These are phyloP conservation scores for Falco berigora DNA, from an alignment of 2,797 vertebrate genomes.

Conservation along the genomic window DNA sequence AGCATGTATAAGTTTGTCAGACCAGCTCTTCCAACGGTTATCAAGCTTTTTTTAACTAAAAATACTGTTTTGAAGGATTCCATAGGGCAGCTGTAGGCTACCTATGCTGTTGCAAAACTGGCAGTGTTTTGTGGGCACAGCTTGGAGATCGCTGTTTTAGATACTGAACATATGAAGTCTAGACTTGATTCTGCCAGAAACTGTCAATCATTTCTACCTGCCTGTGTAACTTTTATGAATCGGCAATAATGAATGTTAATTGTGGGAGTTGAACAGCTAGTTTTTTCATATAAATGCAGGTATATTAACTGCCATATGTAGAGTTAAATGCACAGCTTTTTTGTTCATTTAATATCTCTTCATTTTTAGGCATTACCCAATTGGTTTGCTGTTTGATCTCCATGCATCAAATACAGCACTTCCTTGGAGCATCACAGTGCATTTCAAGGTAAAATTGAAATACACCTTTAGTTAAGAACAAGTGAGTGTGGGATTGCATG, in stretches of 20 bases:
- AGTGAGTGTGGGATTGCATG: neutral
- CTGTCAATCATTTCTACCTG: neutral
- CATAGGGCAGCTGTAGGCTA: neutral
- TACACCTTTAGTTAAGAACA: conserved; percentile 59
- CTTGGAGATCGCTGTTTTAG: neutral
- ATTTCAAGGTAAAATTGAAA: conserved; percentile 92
- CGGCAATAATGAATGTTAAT: neutral
- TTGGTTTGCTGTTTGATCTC: conserved; percentile 96
- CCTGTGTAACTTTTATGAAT: neutral
- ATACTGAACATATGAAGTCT: neutral
- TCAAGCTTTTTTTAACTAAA: neutral
- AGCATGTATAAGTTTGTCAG: neutral
- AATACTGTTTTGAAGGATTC: neutral
- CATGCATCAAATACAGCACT: conserved; percentile 91
- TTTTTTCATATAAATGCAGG: neutral
- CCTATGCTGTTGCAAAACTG: neutral
- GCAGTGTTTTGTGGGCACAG: neutral
- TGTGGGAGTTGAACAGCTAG: neutral
- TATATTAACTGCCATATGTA: neutral
- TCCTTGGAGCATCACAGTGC: conserved; percentile 96
- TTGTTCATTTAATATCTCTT: neutral
- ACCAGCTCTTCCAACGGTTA: neutral
- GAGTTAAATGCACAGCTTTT: neutral
- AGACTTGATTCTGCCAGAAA: neutral
- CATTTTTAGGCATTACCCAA: conserved; percentile 91